Conservation (phyloP, 2,113 vertebrate genomes). For the Zosterops lateralis region DNA sequence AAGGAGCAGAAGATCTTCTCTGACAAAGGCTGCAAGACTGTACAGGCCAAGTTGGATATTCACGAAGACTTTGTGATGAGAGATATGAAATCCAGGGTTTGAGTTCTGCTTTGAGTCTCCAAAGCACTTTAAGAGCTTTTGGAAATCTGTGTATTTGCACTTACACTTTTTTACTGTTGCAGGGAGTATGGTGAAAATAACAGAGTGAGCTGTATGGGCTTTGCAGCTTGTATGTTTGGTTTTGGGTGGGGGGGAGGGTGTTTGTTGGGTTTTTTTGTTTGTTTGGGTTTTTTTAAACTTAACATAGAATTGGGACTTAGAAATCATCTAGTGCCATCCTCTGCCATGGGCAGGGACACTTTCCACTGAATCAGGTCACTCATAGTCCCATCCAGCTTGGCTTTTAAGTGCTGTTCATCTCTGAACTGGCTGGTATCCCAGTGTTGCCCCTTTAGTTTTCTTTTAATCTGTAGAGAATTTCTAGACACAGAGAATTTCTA, state of each 20-base stretch:
- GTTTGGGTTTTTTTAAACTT: neutral
- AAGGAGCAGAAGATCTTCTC: constrained; percentile 85
- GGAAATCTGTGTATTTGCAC: constrained; percentile 40
- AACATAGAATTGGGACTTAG: neutral
- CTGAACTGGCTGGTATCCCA: neutral
- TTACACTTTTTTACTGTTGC: neutral
- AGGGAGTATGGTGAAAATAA: neutral
- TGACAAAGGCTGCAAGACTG: constrained; percentile 92
- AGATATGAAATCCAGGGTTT: neutral
- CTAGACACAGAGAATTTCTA: neutral
- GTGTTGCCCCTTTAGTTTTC: neutral
- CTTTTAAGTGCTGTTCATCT: neutral
- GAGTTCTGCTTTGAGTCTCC: neutral
- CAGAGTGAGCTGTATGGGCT: neutral
- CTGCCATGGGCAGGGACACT: neutral
- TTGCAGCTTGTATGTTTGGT: neutral
- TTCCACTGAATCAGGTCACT: neutral
- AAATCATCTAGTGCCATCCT: neutral
- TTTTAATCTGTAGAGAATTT: neutral
- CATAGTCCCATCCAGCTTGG: neutral
- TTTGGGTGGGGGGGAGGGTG: neutral
- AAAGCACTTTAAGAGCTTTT: neutral
- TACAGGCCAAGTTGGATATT: constrained; percentile 84
- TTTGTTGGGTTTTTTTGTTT: too few species aligned
- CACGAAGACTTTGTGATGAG: constrained; percentile 48